These are phyloP conservation scores for Brienomyrus longianalis DNA, from an alignment of 2,113 vertebrate species.

Conservation along the genomic window DNA sequence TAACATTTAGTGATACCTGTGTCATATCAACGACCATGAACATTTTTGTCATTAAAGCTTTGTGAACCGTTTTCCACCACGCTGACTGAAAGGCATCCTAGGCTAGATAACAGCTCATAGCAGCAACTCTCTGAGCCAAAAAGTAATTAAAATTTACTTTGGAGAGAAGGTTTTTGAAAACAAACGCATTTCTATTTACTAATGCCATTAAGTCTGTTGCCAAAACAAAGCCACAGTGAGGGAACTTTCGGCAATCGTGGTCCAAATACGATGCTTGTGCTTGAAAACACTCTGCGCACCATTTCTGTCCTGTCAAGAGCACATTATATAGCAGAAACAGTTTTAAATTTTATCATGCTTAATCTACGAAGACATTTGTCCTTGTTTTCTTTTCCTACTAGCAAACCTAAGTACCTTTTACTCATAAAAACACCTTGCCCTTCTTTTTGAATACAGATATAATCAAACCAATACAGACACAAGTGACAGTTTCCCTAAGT, in stretches of 20 bases:
- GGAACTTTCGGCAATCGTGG: not conserved
- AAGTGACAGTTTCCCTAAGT: not conserved
- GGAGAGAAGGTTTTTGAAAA: not conserved
- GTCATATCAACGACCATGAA: not conserved
- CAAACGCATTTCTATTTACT: not conserved
- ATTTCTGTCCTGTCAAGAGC: conserved; percentile 19
- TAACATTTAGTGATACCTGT: not conserved
- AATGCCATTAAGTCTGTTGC: not conserved
- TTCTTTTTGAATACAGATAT: not conserved
- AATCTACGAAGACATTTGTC: conserved; percentile 27
- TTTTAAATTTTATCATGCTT: conserved; percentile 34
- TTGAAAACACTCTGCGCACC: conserved; percentile 11
- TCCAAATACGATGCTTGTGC: not conserved
- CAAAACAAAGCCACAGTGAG: not conserved
- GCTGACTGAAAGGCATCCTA: not conserved
- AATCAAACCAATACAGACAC: not conserved
- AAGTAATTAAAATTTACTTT: conserved; percentile 1
- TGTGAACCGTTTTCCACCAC: not conserved
- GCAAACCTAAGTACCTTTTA: not conserved
- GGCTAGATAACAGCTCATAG: not conserved
- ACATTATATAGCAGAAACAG: not conserved
- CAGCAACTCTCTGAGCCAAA: not conserved
- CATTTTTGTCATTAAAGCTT: not conserved
- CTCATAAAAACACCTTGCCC: not conserved
- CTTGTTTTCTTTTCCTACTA: conserved; percentile 5